These are phyloP conservation scores for Troides oblongomaculatus DNA, from an alignment of 2,888 invertebrate species.

Conservation along the genomic window DNA sequence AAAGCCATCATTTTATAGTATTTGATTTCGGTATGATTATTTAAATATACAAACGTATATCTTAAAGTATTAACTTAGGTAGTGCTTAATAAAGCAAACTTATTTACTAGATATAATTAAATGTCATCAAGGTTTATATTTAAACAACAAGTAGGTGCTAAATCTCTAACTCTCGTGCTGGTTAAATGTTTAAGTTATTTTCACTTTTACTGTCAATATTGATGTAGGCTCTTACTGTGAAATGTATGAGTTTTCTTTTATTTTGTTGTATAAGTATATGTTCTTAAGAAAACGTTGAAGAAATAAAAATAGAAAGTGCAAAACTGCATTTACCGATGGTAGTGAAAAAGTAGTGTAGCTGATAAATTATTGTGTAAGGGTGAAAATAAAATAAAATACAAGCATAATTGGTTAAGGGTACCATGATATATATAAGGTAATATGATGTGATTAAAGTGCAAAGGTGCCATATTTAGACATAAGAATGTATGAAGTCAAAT, in stretches of 20 bases:
- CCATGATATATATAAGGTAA: too few relatives aligned
- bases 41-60: too few relatives aligned
- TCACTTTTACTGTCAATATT: neutral
- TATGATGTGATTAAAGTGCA: constrained; percentile 19
- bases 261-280: neutral
- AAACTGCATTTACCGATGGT: neutral
- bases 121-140: neutral
- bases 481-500: constrained; percentile 11
- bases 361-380: neutral
- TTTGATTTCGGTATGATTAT: too few relatives aligned
- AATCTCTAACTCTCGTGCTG: neutral
- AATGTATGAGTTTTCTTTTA: neutral
- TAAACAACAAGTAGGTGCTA: neutral
- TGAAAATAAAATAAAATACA: constrained; percentile 7
- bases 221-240: neutral
- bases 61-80: too few relatives aligned
- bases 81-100: too few relatives aligned
- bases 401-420: constrained; percentile 14
- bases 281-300: too few relatives aligned
- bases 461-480: constrained; percentile 11
- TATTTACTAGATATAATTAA: too few relatives aligned
- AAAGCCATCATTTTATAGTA: too few relatives aligned
- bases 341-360: neutral
- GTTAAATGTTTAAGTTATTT: neutral
- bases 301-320: neutral